These are phyloP conservation scores for Prosapia bicincta DNA, from an alignment of 2,888 invertebrate genomes.

Conservation along the genomic window DNA sequence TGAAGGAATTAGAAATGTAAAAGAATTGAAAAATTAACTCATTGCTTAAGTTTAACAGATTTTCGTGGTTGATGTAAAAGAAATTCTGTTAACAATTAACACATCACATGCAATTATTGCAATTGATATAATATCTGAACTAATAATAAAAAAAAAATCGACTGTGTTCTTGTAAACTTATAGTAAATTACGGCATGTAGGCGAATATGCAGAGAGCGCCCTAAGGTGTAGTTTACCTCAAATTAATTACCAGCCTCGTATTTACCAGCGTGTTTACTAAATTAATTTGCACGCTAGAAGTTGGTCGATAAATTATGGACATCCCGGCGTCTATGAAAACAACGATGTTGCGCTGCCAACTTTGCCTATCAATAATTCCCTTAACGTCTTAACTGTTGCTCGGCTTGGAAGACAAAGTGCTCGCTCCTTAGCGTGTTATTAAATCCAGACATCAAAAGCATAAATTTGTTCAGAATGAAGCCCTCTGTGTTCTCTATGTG, in stretches of 20 bases:
- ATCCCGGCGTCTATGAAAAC: neutral
- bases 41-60: too few species aligned
- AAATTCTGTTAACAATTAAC: too few species aligned
- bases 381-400: slow-evolving; percentile 2
- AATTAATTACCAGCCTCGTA: neutral
- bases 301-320: neutral
- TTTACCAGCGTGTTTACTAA: neutral
- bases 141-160: too few species aligned
- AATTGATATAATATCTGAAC: too few species aligned
- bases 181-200: too few species aligned
- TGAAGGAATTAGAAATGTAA: too few species aligned
- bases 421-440: neutral
- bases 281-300: slow-evolving; percentile 2
- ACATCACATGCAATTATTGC: too few species aligned
- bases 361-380: neutral
- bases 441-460: neutral
- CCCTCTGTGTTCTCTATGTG: neutral
- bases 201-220: neutral
- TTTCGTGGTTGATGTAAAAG: too few species aligned
- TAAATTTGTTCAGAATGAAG: neutral
- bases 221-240: neutral
- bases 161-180: too few species aligned
- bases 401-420: neutral
- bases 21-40: too few species aligned
- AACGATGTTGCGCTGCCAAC: neutral